These are phyloP conservation scores for Columbina picui DNA, from an alignment of 2,113 vertebrate genomes.

Conservation along the genomic window DNA sequence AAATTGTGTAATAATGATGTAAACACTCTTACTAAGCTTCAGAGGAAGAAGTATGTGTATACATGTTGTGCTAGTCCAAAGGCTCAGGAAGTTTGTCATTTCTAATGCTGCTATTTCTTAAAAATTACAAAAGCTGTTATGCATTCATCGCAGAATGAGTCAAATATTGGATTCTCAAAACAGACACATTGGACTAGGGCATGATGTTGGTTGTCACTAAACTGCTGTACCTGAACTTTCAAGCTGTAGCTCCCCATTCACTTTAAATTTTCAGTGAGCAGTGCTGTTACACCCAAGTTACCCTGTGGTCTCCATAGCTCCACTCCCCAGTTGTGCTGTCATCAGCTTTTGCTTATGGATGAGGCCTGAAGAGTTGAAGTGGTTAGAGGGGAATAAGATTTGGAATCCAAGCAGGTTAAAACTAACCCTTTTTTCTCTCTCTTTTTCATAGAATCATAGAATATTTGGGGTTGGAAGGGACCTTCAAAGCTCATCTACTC, in stretches of 20 bases:
- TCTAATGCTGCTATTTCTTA: background rate
- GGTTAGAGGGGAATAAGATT: background rate
- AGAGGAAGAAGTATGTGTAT: background rate
- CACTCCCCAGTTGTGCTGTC: accelerated
- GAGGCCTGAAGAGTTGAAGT: background rate
- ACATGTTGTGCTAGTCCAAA: background rate
- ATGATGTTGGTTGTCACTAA: background rate
- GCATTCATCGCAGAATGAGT: background rate
- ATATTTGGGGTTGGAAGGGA: no score
- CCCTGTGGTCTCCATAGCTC: background rate
- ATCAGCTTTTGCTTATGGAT: background rate
- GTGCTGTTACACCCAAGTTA: background rate
- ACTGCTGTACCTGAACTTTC: background rate
- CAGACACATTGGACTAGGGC: background rate
- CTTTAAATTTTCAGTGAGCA: background rate
- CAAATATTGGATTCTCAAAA: background rate
- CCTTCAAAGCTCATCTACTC: no score
- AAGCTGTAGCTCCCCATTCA: background rate
- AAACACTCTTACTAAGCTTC: conserved; percentile 12
- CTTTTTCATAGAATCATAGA: no score
- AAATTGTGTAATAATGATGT: background rate
- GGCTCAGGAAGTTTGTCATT: background rate
- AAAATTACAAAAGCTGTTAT: background rate
- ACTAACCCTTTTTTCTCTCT: accelerated
- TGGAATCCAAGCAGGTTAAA: background rate